These are phyloP conservation scores for Vombatus ursinus DNA, from an alignment of 2,113 vertebrate genomes.

Conservation along the genomic window DNA sequence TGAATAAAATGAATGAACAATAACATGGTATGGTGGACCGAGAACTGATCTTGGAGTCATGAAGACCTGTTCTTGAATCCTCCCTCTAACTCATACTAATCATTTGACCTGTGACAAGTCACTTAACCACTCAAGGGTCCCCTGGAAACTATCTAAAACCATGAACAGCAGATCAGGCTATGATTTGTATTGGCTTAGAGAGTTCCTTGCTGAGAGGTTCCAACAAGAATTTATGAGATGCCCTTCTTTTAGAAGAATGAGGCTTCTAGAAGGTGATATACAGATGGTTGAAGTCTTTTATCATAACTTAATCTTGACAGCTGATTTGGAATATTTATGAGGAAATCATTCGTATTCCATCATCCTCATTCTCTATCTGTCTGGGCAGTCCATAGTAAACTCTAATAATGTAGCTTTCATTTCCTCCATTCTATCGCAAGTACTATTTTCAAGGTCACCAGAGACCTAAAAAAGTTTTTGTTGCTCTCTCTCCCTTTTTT, in stretches of 20 bases:
- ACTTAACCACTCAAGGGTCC: background rate
- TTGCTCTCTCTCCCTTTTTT: background rate
- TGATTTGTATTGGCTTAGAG: background rate
- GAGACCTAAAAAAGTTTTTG: background rate
- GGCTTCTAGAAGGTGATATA: background rate
- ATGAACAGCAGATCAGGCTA: background rate
- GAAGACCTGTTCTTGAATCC: background rate
- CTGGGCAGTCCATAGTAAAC: background rate
- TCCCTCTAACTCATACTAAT: background rate
- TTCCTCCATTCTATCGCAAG: background rate
- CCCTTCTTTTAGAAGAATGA: background rate
- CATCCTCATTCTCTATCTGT: background rate
- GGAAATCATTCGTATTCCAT: background rate
- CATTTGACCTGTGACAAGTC: background rate
- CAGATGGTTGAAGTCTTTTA: background rate
- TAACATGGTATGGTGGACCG: background rate
- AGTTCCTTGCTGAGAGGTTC: background rate
- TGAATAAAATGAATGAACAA: background rate
- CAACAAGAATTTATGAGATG: background rate
- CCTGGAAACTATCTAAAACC: background rate
- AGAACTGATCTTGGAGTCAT: background rate
- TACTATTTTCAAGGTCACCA: background rate
- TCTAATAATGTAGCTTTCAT: background rate
- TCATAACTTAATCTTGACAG: background rate
- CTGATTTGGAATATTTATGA: background rate